Evolutionary conservation across 2,888 invertebrate genomes (phyloP).

Genomic region (Lacanobia oleracea): DNA sequence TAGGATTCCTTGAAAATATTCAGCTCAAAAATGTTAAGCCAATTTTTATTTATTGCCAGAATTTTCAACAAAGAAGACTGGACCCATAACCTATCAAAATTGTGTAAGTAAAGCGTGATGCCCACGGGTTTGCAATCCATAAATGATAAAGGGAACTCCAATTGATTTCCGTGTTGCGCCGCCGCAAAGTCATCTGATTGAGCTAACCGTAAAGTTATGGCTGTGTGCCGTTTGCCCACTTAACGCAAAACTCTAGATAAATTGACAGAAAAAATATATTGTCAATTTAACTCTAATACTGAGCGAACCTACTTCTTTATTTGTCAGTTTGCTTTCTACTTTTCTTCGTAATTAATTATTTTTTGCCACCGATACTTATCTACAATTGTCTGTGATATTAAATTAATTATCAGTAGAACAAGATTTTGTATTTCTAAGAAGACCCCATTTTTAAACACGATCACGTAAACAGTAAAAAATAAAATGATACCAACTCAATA

Average conservation of each 20-base stretch:
- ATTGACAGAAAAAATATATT: constrained; percentile 33
- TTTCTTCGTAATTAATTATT: constrained; percentile 34
- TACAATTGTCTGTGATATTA: constrained; percentile 16
- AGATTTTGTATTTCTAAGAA: constrained; percentile 23
- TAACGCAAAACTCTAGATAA: constrained; percentile 45
- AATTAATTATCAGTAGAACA: not conserved
- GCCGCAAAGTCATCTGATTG: constrained; percentile 80
- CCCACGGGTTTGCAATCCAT: constrained; percentile 75
- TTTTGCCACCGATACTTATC: constrained; percentile 12
- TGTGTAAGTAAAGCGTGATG: constrained; percentile 74
- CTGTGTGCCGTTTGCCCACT: constrained; percentile 60
- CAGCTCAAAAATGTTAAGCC: not conserved
- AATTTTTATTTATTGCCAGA: too few relatives aligned
- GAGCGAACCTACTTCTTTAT: constrained; percentile 7
- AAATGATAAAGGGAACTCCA: constrained; percentile 76
- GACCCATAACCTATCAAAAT: constrained; percentile 32
- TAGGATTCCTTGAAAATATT: not conserved
- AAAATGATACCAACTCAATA: constrained; percentile 8
- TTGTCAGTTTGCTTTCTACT: constrained; percentile 25
- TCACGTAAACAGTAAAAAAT: constrained; percentile 16
- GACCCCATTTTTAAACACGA: constrained; percentile 32
- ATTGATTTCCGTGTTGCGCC: constrained; percentile 85
- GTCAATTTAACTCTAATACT: constrained; percentile 38
- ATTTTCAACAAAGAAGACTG: not conserved
- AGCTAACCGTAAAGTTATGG: constrained; percentile 78